Base-by-base conservation (phyloP, 92 coral and sea anemone genomes). In the Heteractis magnifica region DNA sequence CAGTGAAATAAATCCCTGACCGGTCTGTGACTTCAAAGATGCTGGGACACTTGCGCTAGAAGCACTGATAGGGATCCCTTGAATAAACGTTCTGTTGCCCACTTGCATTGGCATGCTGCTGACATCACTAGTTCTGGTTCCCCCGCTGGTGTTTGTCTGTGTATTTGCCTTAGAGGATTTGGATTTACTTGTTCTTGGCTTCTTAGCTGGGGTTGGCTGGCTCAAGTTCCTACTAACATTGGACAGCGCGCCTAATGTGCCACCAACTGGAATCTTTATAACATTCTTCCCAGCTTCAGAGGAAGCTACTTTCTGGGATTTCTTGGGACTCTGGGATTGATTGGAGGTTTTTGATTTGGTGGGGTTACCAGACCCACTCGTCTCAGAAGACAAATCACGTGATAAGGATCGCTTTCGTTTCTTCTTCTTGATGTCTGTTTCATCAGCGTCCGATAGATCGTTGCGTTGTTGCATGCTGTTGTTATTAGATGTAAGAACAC, bases 401-500 rank as follows among this genome's bases (percentile, higher is more conserved):
- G 95, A 84, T 50, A 92, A 85, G 10, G 98, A 84, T 4, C 99
- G 97, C 60, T 97, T 97, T 20, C 99, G 89, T 62, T 97, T 96
- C 92, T 97, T 97, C 79, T 90, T 91, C 52, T 95, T 90, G 21
- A 87, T 84, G 19, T 97, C 99, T 75, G 86, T 86, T 20, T 97
- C 99, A 71, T 97, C 98, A 49, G 91, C 87, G 68, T 95, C 99
- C n/a, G 98, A 96, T 13, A 90, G 90, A 81, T 97, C 97, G 10
- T 88, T 88, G 11, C 99, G 86, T 59, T 84, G 93, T 55, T 94
- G 99, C 26, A 86, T 80, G 71, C 82, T 87, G 60, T 78, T 92
- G 87, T 89, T 95, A 81, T 92, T 89, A 51, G 90, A 89, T 5
- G 94, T 92, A 65, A 97, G 86, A 2, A 95, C 99, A 49, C 90